A percentile compares a stretch with the other conserved stretches of the same genome.
These are phyloP conservation scores for Trissoscelio sp. DNA, from an alignment of 2,888 invertebrate species.

Conservation along the genomic window DNA sequence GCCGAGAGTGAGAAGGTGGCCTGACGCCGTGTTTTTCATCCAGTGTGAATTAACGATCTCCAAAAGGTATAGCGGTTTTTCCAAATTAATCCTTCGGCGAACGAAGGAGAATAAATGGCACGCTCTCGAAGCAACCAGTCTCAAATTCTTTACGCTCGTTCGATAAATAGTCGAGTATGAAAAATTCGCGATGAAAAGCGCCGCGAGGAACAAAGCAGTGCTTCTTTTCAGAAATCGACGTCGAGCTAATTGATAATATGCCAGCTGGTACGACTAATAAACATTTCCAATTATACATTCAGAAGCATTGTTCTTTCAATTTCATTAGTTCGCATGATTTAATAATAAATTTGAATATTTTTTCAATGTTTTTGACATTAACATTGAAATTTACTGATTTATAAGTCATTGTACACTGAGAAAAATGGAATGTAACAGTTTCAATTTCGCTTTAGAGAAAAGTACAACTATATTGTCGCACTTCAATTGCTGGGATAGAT, in stretches of 20 bases:
- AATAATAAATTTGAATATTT: too few species aligned
- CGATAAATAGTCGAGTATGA: slow-evolving; percentile 54
- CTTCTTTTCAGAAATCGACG: slow-evolving; percentile 29
- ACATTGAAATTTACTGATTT: too few species aligned
- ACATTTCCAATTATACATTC: too few species aligned
- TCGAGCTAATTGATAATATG: slow-evolving; percentile 33
- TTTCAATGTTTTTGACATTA: too few species aligned
- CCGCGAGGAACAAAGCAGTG: slow-evolving; percentile 26
- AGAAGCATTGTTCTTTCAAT: too few species aligned
- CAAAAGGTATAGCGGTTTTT: slow-evolving; percentile 59
- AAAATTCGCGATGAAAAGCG: slow-evolving; percentile 54
- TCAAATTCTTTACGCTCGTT: slow-evolving; percentile 56
- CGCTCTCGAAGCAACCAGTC: slow-evolving; percentile 43
- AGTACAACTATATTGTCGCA: too few species aligned
- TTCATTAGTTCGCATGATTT: too few species aligned
- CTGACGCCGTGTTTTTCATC: slow-evolving; percentile 59
- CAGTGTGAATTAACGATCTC: slow-evolving; percentile 64
- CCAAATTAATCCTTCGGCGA: slow-evolving; percentile 64
- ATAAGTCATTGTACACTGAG: too few species aligned
- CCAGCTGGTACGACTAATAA: too few species aligned
- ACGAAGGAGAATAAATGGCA: slow-evolving; percentile 52
- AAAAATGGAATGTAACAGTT: too few species aligned
- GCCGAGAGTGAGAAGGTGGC: slow-evolving; percentile 47
- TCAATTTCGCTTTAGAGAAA: too few species aligned
- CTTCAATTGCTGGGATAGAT: too few species aligned